Evolutionary conservation across 1,140 invertebrate genomes (phyloP), one percentile per base, ranked within the genome.

Genomic region (Ceratina australensis): DNA sequence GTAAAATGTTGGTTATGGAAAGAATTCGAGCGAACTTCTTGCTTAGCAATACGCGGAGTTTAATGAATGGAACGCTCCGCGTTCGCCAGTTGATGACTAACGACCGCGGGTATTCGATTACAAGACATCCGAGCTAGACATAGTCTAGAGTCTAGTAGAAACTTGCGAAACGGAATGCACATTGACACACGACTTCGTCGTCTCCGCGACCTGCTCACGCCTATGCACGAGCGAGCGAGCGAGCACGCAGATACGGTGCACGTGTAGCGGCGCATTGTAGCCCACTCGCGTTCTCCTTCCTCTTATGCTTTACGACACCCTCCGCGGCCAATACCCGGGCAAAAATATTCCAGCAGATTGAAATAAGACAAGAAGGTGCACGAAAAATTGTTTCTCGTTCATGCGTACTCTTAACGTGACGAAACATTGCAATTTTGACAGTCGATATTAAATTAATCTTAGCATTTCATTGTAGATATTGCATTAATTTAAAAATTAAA

Each of bases 161-260:
- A 50, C 84, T 87, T 87, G 77, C 86, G 86, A 87, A 87, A 83
- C 63, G 66, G 76, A 64, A 71, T 71, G 68, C 75, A 56, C 75
- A 79, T 80, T 87, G 86, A 87, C 85, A 87, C 85, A 87, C 77
- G 66, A 76, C 56, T 60, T 64, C 72, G 24, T 75, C 66, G 82
- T 82, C 75, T 75, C 33, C 33, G 65, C 85, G 86, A 86, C 81
- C 86, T 86, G 83, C 79, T 85, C 79, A 83, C 85, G 85, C 84
- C 83, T 86, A 82, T 80, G 63, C 81, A 66, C 72, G 61, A 67
- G 33, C 33, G 33, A 42, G 33, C 33, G 61, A 54, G n/a, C 78
- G 60, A 80, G 72, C 69, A 74, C 77, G 76, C 72, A 79, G 50
- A 65, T 68, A 57, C 71, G 56, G 79, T 72, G 67, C 72, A 69